These are phyloP conservation scores for Gila robusta DNA, from an alignment of 2,797 vertebrate genomes.

Conservation along the genomic window DNA sequence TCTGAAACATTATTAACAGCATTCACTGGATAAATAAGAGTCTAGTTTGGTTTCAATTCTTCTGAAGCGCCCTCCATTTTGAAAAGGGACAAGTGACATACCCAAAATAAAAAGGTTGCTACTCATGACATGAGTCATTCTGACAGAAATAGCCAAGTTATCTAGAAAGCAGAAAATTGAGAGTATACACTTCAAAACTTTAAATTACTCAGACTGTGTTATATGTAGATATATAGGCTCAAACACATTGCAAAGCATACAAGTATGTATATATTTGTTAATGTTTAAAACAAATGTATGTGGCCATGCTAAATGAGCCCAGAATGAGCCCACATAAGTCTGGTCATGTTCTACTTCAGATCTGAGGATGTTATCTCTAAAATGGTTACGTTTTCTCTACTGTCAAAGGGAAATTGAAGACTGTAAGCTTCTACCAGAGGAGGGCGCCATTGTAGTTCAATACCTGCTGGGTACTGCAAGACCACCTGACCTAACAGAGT, in stretches of 20 bases:
- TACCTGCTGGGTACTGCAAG: background rate
- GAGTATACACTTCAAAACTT: background rate
- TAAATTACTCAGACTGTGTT: background rate
- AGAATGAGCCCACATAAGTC: background rate
- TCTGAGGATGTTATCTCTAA: background rate
- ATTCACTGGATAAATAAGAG: background rate
- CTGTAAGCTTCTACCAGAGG: slow-evolving; percentile 32
- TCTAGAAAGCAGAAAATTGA: background rate
- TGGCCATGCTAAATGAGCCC: background rate
- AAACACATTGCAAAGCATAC: background rate
- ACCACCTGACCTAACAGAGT: background rate
- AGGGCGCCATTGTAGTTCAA: slow-evolving; percentile 50
- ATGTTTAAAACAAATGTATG: background rate
- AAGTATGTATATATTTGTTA: background rate
- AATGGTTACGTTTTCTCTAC: background rate
- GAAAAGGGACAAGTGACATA: background rate
- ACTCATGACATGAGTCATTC: background rate
- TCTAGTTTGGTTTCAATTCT: background rate
- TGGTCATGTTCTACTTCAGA: background rate
- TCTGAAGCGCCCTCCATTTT: background rate
- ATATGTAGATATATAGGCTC: background rate
- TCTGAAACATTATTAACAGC: background rate
- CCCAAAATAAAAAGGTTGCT: background rate
- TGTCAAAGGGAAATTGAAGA: background rate
- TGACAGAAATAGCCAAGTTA: background rate